phyloP scores from a whole-genome alignment of 2,797 vertebrate genomes.

The Lates japonicus region DNA sequence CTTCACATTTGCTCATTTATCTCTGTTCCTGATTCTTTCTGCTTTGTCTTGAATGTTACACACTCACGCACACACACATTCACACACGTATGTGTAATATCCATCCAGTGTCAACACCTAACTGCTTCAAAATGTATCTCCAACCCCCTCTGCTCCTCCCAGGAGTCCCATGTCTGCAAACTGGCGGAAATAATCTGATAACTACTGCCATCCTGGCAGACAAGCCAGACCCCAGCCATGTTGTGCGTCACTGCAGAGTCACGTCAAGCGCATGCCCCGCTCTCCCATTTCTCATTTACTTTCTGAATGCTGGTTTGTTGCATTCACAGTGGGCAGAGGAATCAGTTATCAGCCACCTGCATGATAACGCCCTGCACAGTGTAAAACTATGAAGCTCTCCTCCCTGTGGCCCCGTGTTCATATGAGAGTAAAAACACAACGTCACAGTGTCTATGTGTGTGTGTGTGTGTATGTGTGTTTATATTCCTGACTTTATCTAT shows the following conservation, averaged over 20 bases:
- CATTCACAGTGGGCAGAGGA: constrained; percentile 18
- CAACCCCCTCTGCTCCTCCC: constrained; percentile 20
- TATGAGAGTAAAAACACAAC: constrained; percentile 27
- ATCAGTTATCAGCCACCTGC: constrained; percentile 40
- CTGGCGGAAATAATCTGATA: constrained; percentile 74
- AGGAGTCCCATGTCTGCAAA: constrained; percentile 53
- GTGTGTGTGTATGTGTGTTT: neutral
- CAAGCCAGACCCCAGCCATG: constrained; percentile 45
- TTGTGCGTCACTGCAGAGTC: constrained; percentile 58
- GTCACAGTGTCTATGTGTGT: neutral
- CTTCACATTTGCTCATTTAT: neutral
- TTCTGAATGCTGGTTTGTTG: constrained; percentile 38
- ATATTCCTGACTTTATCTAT: constrained; percentile 7
- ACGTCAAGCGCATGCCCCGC: neutral
- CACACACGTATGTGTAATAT: neutral
- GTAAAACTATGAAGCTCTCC: neutral
- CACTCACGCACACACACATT: constrained; percentile 1
- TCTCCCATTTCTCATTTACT: constrained; percentile 32
- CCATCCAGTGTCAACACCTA: constrained; percentile 10
- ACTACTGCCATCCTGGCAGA: constrained; percentile 65
- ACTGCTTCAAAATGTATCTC: constrained; percentile 33
- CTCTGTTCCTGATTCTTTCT: neutral
- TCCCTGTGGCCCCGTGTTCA: neutral
- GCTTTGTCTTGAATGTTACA: neutral
- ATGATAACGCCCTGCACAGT: constrained; percentile 26